phyloP scores from a whole-genome alignment of 2,113 vertebrate species.

The Mesoclemmys tuberculata region DNA sequence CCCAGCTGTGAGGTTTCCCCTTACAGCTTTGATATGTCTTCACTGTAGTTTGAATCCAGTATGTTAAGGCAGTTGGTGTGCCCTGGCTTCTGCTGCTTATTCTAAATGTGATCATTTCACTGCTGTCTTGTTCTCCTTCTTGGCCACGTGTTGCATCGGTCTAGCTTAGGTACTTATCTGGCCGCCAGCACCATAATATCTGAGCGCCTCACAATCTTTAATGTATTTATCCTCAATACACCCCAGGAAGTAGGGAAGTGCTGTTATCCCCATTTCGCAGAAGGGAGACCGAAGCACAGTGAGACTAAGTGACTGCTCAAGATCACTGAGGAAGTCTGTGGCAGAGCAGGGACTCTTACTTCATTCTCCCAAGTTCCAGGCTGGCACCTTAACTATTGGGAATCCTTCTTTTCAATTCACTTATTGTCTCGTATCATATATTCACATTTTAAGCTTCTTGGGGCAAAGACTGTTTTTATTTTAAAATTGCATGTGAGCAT shows the following conservation, averaged over 20 bases:
- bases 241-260: neutral
- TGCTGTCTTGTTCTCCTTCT: neutral
- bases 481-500: neutral
- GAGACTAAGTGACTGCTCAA: neutral
- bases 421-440: neutral
- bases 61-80: neutral
- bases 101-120: neutral
- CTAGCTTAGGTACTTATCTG: neutral
- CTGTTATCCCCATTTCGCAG: neutral
- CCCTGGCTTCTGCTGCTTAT: neutral
- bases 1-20: neutral
- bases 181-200: neutral
- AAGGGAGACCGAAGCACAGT: fast-evolving
- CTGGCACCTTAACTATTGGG: neutral
- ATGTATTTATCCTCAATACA: neutral
- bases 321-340: neutral
- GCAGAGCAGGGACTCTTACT: neutral
- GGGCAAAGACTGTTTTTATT: neutral
- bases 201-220: neutral
- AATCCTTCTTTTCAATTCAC: neutral
- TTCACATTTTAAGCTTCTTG: neutral
- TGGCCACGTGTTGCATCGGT: neutral
- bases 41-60: neutral
- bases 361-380: neutral
- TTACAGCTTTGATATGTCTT: neutral